Evolutionary conservation across 2,797 vertebrate genomes (phyloP), one percentile per base, ranked within the genome.

Genomic region (Bovichtus variegatus): DNA sequence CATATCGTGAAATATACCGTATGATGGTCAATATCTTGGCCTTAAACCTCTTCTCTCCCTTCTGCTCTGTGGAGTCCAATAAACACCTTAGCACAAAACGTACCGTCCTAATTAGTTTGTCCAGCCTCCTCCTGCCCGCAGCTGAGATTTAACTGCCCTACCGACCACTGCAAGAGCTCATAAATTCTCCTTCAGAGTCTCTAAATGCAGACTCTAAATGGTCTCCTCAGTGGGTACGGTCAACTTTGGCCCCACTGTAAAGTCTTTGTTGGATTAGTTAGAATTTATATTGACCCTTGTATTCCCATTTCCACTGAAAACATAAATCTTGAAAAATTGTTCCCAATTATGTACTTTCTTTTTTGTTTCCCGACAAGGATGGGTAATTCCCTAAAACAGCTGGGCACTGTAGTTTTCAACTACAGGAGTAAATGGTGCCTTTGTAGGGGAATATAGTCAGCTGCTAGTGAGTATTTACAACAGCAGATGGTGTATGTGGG

Each of bases 381-480:
- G 27, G 21, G 53, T 13, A 18, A 47, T 68, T 44, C 53, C 6
- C 4, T 27, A 16, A 57, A 27, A 49, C 61, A 19, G 44, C 21
- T n/a, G 10, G 27, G 10, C 12, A 31, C 31, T 46, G 10, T 46
- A n/a, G 21, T 27, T 46, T 76, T 38, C 29, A 46, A 40, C 15
- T 36, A 27, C 23, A 65, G 19, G 12, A 57, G 43, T 62, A 55
- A 70, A 41, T 43, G 34, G 59, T 47, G 34, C 43, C 53, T 70
- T 53, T 55, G 5, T 16, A 23, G 6, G 25, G 38, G 15, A 36
- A 55, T 44, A 25, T 19, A 25, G 43, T 41, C 58, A 70, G 58
- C 51, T 69, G 34, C 36, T 34, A 11, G 57, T 49, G 43, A 63
- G 34, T 63, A 57, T 76, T 76, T 57, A 76, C 51, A 25, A 25